A percentile compares a stretch with the other conserved stretches of the same genome.
phyloP scores from a whole-genome alignment of 1,140 invertebrate species.

The Portunus trituberculatus region DNA sequence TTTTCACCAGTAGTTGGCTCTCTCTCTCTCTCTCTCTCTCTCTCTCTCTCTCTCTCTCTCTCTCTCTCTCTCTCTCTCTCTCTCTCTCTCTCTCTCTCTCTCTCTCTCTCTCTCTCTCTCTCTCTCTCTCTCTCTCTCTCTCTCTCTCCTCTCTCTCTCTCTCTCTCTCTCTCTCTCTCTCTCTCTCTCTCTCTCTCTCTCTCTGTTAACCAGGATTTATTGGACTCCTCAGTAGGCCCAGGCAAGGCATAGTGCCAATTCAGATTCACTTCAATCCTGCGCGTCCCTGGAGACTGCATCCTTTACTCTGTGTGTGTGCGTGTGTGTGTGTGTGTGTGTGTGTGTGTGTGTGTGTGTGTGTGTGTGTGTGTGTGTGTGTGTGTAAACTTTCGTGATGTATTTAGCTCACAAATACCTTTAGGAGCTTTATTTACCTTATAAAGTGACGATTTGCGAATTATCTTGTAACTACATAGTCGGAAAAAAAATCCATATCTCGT shows the following conservation, averaged over 20 bases:
- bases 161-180: constrained; percentile 20
- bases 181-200: constrained; percentile 20
- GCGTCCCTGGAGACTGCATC: not conserved
- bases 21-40: no score
- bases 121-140: no score
- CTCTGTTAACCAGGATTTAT: constrained; percentile 1
- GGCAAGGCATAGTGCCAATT: not conserved
- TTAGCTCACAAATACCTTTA: not conserved
- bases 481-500: not conserved
- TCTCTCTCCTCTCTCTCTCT: not conserved
- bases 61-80: no score
- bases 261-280: not conserved
- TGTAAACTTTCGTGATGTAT: not conserved
- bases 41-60: no score
- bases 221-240: not conserved
- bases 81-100: no score
- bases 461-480: not conserved
- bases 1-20: no score
- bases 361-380: constrained; percentile 10
- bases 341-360: constrained; percentile 5
- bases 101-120: no score
- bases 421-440: not conserved
- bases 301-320: not conserved
- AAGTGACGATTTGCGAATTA: not conserved
- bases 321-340: constrained; percentile 20